Evolutionary conservation across 2,113 vertebrate genomes (phyloP), one percentile per base, ranked within the genome.

Genomic region (Toxostoma redivivum): DNA sequence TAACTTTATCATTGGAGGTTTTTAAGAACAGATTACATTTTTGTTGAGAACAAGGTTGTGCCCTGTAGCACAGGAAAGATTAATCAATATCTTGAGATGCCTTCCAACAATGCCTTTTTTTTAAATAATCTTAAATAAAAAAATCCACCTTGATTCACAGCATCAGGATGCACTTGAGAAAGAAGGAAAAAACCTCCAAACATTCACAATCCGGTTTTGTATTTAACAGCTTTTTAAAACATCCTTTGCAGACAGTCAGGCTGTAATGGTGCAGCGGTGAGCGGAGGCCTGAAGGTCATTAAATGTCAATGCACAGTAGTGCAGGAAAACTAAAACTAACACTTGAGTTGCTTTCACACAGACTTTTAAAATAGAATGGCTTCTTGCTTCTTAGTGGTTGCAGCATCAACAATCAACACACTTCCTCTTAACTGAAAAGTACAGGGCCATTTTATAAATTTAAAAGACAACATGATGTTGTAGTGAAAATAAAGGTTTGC

Each of bases 361-460:
- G 67, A 76, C 47, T 76, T 91, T 88, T 94, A 83, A 93, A 90
- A 73, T 38, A 92, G 77, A 94, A 90, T 31, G 50, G 76, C 65
- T 96, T 95, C 77, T 88, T 93, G 92, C 94, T 95, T 91, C 65
- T 90, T 60, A 95, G 90, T 37, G 35, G 67, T 62, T 96, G 71
- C 45, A 73, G n/a, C 85, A 81, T 58, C 74, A 86, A 95, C 53
- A 91, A 54, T 72, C 85, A 94, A 86, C 65, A 89, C 73, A 85
- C 50, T 50, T 94, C 64, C 74, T 97, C 73, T 87, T 95, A 82
- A 93, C 93, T 96, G 85, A 81, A 71, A 97, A 96, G 67, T 28
- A 16, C 58, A 33, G 31, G 8, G 27, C 20, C 24, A 38, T 71
- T 90, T 94, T 79, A 88, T 71, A 83, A 51, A 48, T 45, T 66